These are phyloP conservation scores for Pantherophis alleghaniensis DNA, from an alignment of 2,797 vertebrate species.

Conservation along the genomic window DNA sequence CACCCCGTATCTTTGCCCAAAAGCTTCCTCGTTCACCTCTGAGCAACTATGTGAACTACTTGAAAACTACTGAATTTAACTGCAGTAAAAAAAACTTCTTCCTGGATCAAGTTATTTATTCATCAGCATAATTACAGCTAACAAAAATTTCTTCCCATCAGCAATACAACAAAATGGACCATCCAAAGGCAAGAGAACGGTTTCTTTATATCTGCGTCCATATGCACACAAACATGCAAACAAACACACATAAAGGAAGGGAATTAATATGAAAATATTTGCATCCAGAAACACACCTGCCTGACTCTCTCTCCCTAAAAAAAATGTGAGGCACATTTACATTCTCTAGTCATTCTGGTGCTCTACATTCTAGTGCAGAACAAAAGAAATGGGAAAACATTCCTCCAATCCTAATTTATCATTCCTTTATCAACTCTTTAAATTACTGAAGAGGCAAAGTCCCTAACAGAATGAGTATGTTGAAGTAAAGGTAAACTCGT, in stretches of 20 bases:
- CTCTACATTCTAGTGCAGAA: not conserved
- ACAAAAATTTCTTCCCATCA: not conserved
- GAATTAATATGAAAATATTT: not conserved
- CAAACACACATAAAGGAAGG: not conserved
- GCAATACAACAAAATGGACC: not conserved
- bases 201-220: not conserved
- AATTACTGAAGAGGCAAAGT: not conserved
- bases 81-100: not conserved
- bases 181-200: not conserved
- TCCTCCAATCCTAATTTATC: not conserved
- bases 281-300: not conserved
- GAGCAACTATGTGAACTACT: not conserved
- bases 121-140: not conserved
- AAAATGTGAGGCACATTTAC: not conserved
- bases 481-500: not conserved
- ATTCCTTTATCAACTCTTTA: not conserved
- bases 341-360: not conserved
- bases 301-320: not conserved
- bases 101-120: not conserved
- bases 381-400: not conserved
- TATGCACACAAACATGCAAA: not conserved
- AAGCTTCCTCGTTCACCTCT: not conserved
- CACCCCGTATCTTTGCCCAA: not conserved
- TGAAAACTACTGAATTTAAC: not conserved
- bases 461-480: not conserved